Base-by-base conservation (phyloP, 2,888 invertebrate species). In the Meliscaeva auricollis region DNA sequence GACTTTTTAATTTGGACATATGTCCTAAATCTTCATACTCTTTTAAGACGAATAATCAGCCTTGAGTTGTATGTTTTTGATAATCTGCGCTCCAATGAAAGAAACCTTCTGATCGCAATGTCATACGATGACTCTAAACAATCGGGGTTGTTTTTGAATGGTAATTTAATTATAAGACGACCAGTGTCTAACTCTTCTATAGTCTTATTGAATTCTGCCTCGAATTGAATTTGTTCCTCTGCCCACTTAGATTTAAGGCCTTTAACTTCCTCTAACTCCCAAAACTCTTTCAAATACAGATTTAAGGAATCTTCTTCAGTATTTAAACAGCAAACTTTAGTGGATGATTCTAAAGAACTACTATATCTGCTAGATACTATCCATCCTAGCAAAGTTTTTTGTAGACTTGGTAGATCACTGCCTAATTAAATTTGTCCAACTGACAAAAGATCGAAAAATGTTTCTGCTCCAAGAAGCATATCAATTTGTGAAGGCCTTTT, bases 31-130 rank as follows among this genome's bases (percentile, higher is more conserved):
- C 1, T 48, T 48, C 46, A 48, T 48, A 17, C 20, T 46, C 46
- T 7, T 46, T 15, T 15, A 15, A 15, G n/a, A 26, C 4, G 8
- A 48, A 48, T 3, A 17, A 2, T 6, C 6, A 17, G 15, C 17
- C 17, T 8, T 48, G 46, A n/a, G 7, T 11, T 38, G 7, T 48
- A 7, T 6, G 17, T 5, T 8, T 17, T 48, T 48, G 17, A 17
- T 17, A 48, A 48, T 20, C 46, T 48, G 17, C 20, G 17, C 54
- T 88, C 80, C 56, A 74, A 77, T 7, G 76, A 35, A 1, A 60
- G 13, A 70, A 87, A 81, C 56, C 87, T 44, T 46, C 6, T 17
- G 4, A 58, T 8, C 1, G 58, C 72, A 22, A 60, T 48, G 11
- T 58, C 6, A 20, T 22, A 44, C 3, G 58, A 70, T 11, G 44